Evolutionary conservation across 2,888 invertebrate genomes (phyloP).

Genomic region (Hipparchia semele): DNA sequence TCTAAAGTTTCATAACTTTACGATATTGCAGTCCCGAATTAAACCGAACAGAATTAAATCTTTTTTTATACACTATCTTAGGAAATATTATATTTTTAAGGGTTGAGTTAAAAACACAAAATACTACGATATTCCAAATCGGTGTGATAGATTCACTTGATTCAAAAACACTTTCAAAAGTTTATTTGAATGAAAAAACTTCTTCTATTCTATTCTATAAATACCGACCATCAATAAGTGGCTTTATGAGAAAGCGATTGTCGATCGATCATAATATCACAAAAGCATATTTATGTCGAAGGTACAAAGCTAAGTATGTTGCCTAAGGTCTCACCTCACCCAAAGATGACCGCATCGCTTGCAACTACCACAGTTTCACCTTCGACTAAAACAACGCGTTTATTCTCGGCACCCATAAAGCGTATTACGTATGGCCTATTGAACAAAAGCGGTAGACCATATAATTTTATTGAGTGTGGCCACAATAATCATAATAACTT

Average conservation of each 20-base stretch:
- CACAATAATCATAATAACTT: slow-evolving; percentile 9
- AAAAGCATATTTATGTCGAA: not conserved
- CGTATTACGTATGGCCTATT: slow-evolving; percentile 48
- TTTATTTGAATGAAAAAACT: too few species aligned
- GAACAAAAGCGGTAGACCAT: slow-evolving; percentile 46
- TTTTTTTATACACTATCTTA: too few species aligned
- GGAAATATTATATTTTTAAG: not conserved
- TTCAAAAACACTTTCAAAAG: too few species aligned
- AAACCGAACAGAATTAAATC: too few species aligned
- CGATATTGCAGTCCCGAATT: too few species aligned
- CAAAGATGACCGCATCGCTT: slow-evolving; percentile 69
- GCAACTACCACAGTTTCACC: slow-evolving; percentile 59
- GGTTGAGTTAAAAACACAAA: not conserved
- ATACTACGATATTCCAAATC: too few species aligned
- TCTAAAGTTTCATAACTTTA: too few species aligned
- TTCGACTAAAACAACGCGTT: slow-evolving; percentile 50
- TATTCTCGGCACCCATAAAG: slow-evolving; percentile 44
- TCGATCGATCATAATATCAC: not conserved
- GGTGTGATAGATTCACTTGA: too few species aligned
- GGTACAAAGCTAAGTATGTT: not conserved
- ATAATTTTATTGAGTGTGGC: slow-evolving; percentile 45
- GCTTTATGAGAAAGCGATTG: too few species aligned
- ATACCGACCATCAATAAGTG: too few species aligned
- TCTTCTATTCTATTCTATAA: too few species aligned
- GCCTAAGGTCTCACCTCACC: slow-evolving; percentile 20